phyloP scores from a whole-genome alignment of 2,888 invertebrate species.

The Leptura quadrifasciata region DNA sequence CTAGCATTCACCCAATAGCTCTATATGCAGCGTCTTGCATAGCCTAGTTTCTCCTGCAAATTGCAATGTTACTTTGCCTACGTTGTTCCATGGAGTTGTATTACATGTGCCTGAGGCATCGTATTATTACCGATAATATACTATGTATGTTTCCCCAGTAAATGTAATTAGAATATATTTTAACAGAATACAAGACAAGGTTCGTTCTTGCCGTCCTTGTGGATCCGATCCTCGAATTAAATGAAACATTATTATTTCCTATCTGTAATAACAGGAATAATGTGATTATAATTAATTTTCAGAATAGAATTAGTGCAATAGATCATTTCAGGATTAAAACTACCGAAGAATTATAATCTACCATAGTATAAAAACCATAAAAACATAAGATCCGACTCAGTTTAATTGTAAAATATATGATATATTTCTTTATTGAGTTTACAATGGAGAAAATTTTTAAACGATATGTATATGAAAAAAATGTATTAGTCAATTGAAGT shows the following conservation, averaged over 20 bases:
- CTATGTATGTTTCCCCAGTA: neutral
- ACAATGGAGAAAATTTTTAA: no score
- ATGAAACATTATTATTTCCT: neutral
- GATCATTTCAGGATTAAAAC: no score
- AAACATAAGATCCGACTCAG: no score
- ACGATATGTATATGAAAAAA: no score
- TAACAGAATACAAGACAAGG: neutral
- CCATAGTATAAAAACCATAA: no score
- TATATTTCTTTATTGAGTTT: no score
- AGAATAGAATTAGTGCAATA: no score
- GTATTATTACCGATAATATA: neutral
- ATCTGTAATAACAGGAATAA: no score
- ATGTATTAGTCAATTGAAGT: no score
- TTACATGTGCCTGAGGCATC: neutral
- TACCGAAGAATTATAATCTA: no score
- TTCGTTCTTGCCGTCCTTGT: neutral
- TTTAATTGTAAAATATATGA: no score
- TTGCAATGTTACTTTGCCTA: neutral
- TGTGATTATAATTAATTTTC: no score
- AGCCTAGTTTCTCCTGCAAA: neutral
- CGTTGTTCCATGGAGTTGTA: neutral
- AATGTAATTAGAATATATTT: neutral
- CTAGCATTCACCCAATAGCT: neutral
- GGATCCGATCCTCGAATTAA: neutral
- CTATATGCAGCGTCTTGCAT: neutral